phyloP scores from a whole-genome alignment of 2,797 vertebrate species.

The Nannoperca obscura region DNA sequence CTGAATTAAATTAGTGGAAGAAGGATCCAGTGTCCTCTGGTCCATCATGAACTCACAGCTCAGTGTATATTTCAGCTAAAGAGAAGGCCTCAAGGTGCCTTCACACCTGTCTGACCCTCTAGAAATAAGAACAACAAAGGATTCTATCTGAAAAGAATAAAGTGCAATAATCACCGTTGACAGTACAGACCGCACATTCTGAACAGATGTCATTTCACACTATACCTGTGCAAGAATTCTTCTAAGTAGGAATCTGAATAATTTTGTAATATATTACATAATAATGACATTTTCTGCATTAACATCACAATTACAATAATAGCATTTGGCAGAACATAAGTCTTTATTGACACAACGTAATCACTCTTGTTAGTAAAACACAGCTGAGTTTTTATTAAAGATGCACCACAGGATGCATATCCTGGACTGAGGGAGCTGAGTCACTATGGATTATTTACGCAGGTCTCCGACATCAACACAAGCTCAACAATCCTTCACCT shows the following conservation, averaged over 20 bases:
- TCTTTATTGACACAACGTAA: slow-evolving; percentile 31
- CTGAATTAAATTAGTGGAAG: too few relatives aligned
- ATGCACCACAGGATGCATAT: slow-evolving; percentile 74
- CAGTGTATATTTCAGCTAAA: neutral
- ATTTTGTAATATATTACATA: neutral
- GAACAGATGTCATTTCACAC: neutral
- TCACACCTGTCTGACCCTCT: neutral
- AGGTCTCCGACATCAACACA: slow-evolving; percentile 40
- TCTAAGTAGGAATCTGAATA: neutral
- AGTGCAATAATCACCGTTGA: neutral
- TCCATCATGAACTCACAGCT: neutral
- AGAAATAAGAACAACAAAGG: neutral
- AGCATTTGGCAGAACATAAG: neutral
- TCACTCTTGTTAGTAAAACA: slow-evolving; percentile 23
- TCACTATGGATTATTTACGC: slow-evolving; percentile 56
- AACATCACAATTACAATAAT: neutral
- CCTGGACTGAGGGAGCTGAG: slow-evolving; percentile 72
- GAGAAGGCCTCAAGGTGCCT: neutral
- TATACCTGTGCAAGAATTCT: neutral
- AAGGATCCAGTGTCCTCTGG: too few relatives aligned
- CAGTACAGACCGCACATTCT: neutral
- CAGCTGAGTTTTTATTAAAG: slow-evolving; percentile 22
- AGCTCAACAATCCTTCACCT: slow-evolving; percentile 41
- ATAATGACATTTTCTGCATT: neutral
- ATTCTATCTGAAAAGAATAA: neutral